These are phyloP conservation scores for Sesia bembeciformis DNA, from an alignment of 2,888 invertebrate species.

Conservation along the genomic window DNA sequence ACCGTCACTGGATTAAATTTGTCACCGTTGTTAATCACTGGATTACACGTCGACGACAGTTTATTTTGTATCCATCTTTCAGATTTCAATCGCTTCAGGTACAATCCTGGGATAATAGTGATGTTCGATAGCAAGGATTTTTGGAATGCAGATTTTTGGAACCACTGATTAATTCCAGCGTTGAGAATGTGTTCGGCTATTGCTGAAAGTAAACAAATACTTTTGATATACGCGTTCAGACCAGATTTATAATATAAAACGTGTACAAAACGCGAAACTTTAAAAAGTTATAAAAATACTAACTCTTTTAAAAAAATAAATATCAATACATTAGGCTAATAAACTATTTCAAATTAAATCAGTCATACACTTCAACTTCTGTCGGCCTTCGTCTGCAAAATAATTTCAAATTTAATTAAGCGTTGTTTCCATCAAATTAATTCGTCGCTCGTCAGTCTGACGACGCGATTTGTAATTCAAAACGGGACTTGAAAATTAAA, in stretches of 20 bases:
- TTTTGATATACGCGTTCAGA: neutral
- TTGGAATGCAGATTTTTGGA: too few relatives aligned
- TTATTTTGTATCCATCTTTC: neutral
- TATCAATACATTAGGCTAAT: neutral
- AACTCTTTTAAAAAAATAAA: neutral
- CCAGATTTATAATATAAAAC: too few relatives aligned
- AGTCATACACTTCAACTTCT: slow-evolving; percentile 30
- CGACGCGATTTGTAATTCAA: slow-evolving; percentile 51
- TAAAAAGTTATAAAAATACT: neutral
- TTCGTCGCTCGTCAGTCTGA: slow-evolving; percentile 30
- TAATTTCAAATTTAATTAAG: slow-evolving; percentile 53
- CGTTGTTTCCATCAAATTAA: slow-evolving; percentile 50
- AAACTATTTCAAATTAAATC: neutral
- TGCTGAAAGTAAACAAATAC: too few relatives aligned
- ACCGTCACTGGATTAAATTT: too few relatives aligned
- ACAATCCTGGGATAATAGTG: too few relatives aligned
- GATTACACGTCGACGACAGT: too few relatives aligned
- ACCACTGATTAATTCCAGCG: too few relatives aligned
- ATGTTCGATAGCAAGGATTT: too few relatives aligned
- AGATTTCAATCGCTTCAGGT: neutral
- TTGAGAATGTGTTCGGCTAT: too few relatives aligned
- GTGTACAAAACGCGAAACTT: too few relatives aligned
- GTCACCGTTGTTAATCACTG: too few relatives aligned
- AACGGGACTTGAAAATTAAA: slow-evolving; percentile 30
- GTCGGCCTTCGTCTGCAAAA: slow-evolving; percentile 23